Evolutionary conservation across 1,140 invertebrate species (phyloP).

Genomic region (Diorhabda sublineata): DNA sequence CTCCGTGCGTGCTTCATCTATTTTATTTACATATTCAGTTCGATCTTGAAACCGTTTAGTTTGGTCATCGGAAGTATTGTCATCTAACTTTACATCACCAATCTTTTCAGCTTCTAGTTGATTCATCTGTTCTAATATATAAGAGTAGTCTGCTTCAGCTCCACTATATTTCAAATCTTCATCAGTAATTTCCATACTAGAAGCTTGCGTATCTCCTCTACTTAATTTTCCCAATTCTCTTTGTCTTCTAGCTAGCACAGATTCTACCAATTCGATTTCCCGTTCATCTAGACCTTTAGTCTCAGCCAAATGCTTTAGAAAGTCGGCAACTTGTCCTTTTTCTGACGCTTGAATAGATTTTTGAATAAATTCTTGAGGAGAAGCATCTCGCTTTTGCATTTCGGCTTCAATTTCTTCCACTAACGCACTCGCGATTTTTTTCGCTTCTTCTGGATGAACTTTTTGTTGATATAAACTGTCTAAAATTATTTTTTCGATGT

Average conservation of each 20-base stretch:
- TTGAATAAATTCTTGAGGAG: background rate
- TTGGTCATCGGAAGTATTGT: slow-evolving; percentile 25
- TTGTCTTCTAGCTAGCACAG: slow-evolving; percentile 50
- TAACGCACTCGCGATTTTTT: slow-evolving; percentile 50
- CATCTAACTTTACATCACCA: slow-evolving; percentile 57
- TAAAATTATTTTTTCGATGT: slow-evolving; percentile 44
- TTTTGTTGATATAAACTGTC: slow-evolving; percentile 48
- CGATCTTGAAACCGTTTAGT: slow-evolving; percentile 27
- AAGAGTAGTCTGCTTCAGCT: slow-evolving; percentile 61
- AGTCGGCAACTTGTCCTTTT: slow-evolving; percentile 47
- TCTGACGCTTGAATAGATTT: slow-evolving; percentile 19
- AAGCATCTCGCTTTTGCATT: slow-evolving; percentile 44
- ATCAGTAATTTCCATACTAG: slow-evolving; percentile 64
- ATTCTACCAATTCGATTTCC: slow-evolving; percentile 50
- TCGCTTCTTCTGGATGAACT: slow-evolving; percentile 53
- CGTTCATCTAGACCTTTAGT: slow-evolving; percentile 48
- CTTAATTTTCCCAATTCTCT: slow-evolving; percentile 47
- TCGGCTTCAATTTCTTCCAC: slow-evolving; percentile 54
- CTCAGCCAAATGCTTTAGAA: slow-evolving; percentile 49
- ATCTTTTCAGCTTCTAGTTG: slow-evolving; percentile 54
- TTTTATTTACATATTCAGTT: slow-evolving; percentile 40
- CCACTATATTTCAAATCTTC: slow-evolving; percentile 63
- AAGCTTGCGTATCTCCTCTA: slow-evolving; percentile 55
- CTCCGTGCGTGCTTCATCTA: slow-evolving; percentile 33
- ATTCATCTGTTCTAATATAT: slow-evolving; percentile 50